phyloP scores from a whole-genome alignment of 2,888 invertebrate genomes.

The Drosophila sordidula region DNA sequence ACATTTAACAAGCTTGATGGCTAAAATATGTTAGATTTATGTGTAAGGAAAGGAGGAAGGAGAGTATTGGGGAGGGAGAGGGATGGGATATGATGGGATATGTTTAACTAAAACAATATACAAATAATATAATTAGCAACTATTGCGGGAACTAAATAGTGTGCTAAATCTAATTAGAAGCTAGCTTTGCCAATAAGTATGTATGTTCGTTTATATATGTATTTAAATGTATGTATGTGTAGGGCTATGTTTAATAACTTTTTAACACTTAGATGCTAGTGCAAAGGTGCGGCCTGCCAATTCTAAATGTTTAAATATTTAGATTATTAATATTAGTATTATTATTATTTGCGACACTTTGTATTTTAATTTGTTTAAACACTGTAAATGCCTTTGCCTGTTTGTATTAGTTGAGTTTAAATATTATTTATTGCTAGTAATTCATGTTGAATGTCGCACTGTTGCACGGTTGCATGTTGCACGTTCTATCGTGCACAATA shows the following conservation, averaged over 20 bases:
- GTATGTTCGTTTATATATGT: constrained; percentile 8
- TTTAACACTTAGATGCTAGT: constrained; percentile 75
- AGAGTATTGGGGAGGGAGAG: not conserved
- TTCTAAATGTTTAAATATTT: constrained; percentile 59
- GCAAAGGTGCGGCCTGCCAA: constrained; percentile 74
- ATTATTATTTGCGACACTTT: constrained; percentile 48
- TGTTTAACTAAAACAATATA: constrained; percentile 64
- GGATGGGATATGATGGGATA: too few species aligned
- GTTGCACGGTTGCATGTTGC: constrained; percentile 12
- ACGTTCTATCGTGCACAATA: constrained; percentile 64
- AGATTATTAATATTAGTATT: constrained; percentile 32
- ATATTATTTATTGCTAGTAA: constrained; percentile 35
- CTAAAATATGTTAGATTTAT: constrained; percentile 27
- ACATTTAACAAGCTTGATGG: constrained; percentile 57
- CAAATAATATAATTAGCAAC: constrained; percentile 74
- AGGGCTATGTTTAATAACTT: constrained; percentile 66
- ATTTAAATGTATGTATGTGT: constrained; percentile 1
- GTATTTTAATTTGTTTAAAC: constrained; percentile 28
- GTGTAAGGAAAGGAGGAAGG: constrained; percentile 2
- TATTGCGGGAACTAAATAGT: constrained; percentile 77
- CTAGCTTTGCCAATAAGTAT: constrained; percentile 66
- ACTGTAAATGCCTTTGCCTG: constrained; percentile 63
- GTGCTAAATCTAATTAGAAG: constrained; percentile 70
- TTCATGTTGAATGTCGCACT: constrained; percentile 31
- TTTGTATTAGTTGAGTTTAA: constrained; percentile 39